Evolutionary conservation across 1,140 invertebrate species (phyloP), one percentile per base, ranked within the genome.

Genomic region (Apis florea): DNA sequence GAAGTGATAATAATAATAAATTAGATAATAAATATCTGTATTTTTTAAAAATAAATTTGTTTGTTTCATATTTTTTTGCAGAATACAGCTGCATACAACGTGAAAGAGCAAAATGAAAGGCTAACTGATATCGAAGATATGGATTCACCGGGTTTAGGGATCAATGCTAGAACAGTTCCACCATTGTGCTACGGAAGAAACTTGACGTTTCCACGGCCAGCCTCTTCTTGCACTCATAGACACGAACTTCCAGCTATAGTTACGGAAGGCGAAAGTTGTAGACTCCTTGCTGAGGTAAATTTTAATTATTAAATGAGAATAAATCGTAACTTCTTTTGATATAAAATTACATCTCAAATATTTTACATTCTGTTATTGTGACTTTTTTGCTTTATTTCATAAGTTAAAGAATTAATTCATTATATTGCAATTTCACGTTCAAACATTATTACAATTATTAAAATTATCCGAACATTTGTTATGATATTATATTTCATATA

Each of bases 161-260:
- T 90, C 24, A 90, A 85, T 75, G 84, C 84, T 17, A 85, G 86
- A 82, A 91, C 92, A 77, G 90, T 93, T 54, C 93, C 93, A 47
- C 90, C 92, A n/a, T 87, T 90, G 68, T 94, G 92, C 83, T 94
- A 94, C 75, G 93, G 93, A 68, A 92, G 93, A 80, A 95, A 95
- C 91, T 94, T 96, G 93, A 96, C 95, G 79, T 95, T 95, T 83
- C 95, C 95, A 31, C 93, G 95, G 61, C 95, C 94, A 74, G 78
- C 82, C 10, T 91, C 92, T 72, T 92, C 91, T 53, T 93, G 93
- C 81, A 88, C 89, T 11, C 92, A 92, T 61, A 90, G 95, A 76
- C 94, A 93, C 88, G 95, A 95, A 79, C 92, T 95, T 76, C 95
- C 95, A 53, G 95, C 96, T 51, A 92, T 96, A 72, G 94, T 96